Percentiles rank a stretch among this genome's conserved stretches.
These are phyloP conservation scores for Pelecanus crispus DNA, from an alignment of 2,113 vertebrate species.

Conservation along the genomic window DNA sequence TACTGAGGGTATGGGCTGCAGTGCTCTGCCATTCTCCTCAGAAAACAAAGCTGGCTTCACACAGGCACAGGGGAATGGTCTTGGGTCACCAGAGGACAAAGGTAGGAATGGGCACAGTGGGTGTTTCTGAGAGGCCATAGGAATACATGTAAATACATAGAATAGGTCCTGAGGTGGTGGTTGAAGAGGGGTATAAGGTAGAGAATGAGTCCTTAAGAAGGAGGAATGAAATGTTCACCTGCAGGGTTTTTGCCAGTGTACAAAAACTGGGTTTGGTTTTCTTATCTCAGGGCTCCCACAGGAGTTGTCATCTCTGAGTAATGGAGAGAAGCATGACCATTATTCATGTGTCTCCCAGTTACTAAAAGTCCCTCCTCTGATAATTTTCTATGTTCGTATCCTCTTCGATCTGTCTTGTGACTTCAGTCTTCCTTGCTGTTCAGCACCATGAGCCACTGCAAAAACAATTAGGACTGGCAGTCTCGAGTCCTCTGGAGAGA, in stretches of 20 bases:
- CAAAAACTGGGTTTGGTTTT: not conserved
- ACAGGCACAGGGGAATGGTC: not conserved
- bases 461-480: not conserved
- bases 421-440: not conserved
- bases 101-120: not conserved
- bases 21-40: slow-evolving; percentile 65
- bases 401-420: not conserved
- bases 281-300: not conserved
- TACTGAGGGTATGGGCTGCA: slow-evolving; percentile 75
- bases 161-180: not conserved
- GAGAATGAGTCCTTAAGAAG: not conserved
- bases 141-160: not conserved
- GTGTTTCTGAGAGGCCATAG: not conserved
- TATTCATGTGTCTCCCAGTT: not conserved
- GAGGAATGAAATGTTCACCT: not conserved
- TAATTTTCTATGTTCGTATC: not conserved
- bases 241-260: not conserved
- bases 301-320: not conserved
- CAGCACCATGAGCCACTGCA: not conserved
- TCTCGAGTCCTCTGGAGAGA: not conserved
- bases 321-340: not conserved
- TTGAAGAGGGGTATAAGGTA: not conserved
- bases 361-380: not conserved
- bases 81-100: not conserved
- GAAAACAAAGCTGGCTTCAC: slow-evolving; percentile 11